phyloP scores from a whole-genome alignment of 2,888 invertebrate species.

The Leptinotarsa juncta region DNA sequence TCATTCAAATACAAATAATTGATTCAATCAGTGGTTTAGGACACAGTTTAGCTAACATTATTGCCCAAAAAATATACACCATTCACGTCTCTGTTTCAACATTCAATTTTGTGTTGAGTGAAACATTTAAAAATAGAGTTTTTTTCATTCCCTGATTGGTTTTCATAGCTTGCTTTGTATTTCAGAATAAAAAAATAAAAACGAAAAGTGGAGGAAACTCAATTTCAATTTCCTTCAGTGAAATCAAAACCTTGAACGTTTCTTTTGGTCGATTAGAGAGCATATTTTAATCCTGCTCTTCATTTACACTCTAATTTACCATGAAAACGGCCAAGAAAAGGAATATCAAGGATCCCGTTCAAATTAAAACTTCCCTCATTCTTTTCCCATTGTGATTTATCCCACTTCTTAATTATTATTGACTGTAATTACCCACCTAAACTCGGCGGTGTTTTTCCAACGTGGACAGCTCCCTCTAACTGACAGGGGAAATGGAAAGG shows the following conservation, averaged over 20 bases:
- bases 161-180: no score
- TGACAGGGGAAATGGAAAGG: slow-evolving; percentile 67
- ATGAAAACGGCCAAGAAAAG: slow-evolving; percentile 43
- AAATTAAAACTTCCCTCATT: slow-evolving; percentile 63
- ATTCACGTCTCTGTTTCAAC: no score
- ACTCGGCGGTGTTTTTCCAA: slow-evolving; percentile 57
- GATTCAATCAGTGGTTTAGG: no score
- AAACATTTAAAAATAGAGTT: no score
- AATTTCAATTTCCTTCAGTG: slow-evolving; percentile 21
- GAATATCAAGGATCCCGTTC: slow-evolving; percentile 35
- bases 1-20: no score
- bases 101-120: no score
- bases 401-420: slow-evolving; percentile 63
- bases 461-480: slow-evolving; percentile 59
- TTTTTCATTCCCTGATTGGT: no score
- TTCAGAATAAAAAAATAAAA: no score
- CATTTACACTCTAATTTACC: slow-evolving; percentile 54
- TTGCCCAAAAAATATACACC: no score
- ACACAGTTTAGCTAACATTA: no score
- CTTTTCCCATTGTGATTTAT: slow-evolving; percentile 62
- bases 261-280: slow-evolving; percentile 43
- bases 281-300: slow-evolving; percentile 52
- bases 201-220: background rate
- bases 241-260: slow-evolving; percentile 35
- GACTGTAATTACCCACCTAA: slow-evolving; percentile 65